These are phyloP conservation scores for Clarias laeviceps DNA, from an alignment of 2,797 vertebrate genomes.

Conservation along the genomic window DNA sequence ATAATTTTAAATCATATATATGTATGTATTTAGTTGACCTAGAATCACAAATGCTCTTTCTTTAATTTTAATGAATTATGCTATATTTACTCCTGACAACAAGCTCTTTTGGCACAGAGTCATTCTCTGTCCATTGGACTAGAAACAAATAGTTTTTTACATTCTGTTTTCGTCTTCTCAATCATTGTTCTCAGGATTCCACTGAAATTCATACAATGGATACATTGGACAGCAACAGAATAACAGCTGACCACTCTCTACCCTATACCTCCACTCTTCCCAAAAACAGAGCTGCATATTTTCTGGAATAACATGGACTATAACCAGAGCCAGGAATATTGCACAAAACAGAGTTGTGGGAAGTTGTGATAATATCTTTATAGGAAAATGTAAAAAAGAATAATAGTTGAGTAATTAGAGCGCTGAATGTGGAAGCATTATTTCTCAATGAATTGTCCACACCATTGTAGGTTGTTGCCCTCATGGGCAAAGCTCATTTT, in stretches of 20 bases:
- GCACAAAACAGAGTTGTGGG: conserved; percentile 27
- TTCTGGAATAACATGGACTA: conserved; percentile 2
- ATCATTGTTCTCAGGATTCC: conserved; percentile 63
- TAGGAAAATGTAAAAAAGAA: background rate
- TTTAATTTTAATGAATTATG: background rate
- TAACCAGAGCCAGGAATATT: conserved; percentile 30
- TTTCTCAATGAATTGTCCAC: conserved; percentile 3
- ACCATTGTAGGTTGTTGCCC: background rate
- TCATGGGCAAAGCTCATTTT: background rate
- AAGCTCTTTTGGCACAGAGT: background rate
- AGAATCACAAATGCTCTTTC: background rate
- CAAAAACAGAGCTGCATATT: conserved; percentile 9
- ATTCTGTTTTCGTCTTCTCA: conserved; percentile 69
- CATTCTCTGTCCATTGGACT: conserved; percentile 11
- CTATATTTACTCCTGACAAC: background rate
- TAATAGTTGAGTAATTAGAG: background rate
- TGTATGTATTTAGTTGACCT: background rate
- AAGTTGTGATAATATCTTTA: conserved; percentile 27
- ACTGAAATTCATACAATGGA: conserved; percentile 60
- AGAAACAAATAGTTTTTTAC: conserved; percentile 63
- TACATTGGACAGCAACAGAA: conserved; percentile 56
- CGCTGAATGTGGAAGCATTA: conserved; percentile 16
- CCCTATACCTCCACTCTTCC: conserved; percentile 1
- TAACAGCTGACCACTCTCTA: conserved; percentile 48
- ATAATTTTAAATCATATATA: background rate